A percentile compares a stretch with the other conserved stretches of the same genome.
phyloP scores from a whole-genome alignment of 2,888 invertebrate species.

The Pyrgus malvae region DNA sequence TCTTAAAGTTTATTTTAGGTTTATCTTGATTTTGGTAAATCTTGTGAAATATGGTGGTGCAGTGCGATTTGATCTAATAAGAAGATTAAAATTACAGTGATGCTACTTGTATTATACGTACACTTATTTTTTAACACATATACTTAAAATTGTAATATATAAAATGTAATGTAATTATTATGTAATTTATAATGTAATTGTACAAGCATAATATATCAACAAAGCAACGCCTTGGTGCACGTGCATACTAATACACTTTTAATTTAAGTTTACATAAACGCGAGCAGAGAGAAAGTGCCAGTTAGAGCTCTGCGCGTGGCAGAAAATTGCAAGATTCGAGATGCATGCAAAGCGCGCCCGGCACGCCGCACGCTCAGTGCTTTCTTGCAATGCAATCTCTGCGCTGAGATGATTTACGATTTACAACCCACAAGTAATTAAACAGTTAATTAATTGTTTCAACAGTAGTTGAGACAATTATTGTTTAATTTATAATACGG shows the following conservation, averaged over 20 bases:
- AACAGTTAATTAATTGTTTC: no score
- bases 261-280: constrained; percentile 38
- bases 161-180: no score
- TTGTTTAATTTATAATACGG: no score
- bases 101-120: no score
- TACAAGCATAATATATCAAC: constrained; percentile 1
- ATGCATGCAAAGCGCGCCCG: constrained; percentile 39
- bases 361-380: constrained; percentile 34
- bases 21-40: no score
- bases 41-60: no score
- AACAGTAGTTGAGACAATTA: no score
- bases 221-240: constrained; percentile 6
- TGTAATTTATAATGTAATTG: background rate
- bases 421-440: constrained; percentile 15
- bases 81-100: no score
- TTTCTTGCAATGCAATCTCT: constrained; percentile 38
- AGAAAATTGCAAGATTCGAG: constrained; percentile 44
- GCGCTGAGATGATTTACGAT: constrained; percentile 32
- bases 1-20: no score
- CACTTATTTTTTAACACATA: no score
- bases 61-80: no score
- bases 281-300: constrained; percentile 49
- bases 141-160: no score
- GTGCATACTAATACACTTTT: constrained; percentile 10
- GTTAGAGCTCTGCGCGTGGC: constrained; percentile 41